Base-by-base conservation (phyloP, 2,888 invertebrate genomes). In the Meiosimyza platycephala region DNA sequence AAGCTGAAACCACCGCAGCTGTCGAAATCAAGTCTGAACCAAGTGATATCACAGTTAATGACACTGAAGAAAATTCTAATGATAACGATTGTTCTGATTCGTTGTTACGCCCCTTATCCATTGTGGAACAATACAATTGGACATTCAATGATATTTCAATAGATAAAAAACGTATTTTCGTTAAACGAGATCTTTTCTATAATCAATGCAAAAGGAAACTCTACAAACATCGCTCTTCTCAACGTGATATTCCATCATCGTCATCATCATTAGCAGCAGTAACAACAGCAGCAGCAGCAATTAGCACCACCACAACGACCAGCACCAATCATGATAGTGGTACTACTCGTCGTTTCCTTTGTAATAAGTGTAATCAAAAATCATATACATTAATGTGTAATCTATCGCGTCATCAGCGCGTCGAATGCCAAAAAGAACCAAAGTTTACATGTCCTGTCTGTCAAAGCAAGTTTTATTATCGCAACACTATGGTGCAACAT, bases 361-460 rank as follows among this genome's bases (percentile, higher is more conserved):
- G 70, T 48, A 59, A 48, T 11, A 18, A 63, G 13, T 70, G 70
- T 54, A 63, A 70, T 47, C 15, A 62, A 18, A 77, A 79, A 75
- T 76, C 79, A 7, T 87, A 87, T 78, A 84, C 83, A 76, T 82
- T 83, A 75, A 83, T 82, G 72, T 81, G 82, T 67, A 86, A 87
- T 62, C 78, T 89, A 33, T 84, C 86, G 64, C 88, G 88, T 28
- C 89, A 88, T 78, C 84, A 85, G 77, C 84, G 85, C 71, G 83
- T 88, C 67, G 89, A 89, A 78, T 89, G 89, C 75, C 88, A 89
- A 60, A 88, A 88, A 77, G 86, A 87, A 65, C 88, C 87, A 1
- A 84, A 85, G 63, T 89, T 87, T 78, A 80, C 83, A 16, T 89
- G 89, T 76, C 78, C 80, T 9, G 79, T 84, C 63, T 89, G 89